These are phyloP conservation scores for Trachelus iudaicus DNA, from an alignment of 2,888 invertebrate genomes.

Conservation along the genomic window DNA sequence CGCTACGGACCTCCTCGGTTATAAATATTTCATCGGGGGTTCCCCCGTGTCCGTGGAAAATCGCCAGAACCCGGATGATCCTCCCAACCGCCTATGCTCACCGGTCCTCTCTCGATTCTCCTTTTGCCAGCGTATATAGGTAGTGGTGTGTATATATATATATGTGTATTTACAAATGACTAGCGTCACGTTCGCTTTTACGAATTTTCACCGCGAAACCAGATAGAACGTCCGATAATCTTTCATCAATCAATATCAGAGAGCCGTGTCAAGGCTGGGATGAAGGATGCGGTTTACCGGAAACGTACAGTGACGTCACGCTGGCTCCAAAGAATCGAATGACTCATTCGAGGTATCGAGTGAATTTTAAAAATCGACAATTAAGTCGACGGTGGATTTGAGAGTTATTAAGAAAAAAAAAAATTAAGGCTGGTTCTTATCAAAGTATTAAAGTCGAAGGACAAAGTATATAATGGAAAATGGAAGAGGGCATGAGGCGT, in stretches of 20 bases:
- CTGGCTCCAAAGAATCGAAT: too few species aligned
- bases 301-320: too few species aligned
- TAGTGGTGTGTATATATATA: neutral
- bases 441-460: too few species aligned
- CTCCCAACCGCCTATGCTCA: constrained; percentile 13
- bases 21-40: constrained; percentile 63
- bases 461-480: too few species aligned
- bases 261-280: neutral
- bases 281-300: too few species aligned
- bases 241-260: constrained; percentile 64
- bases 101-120: constrained; percentile 21
- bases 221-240: constrained; percentile 52
- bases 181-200: constrained; percentile 3
- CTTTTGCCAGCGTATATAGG: neutral
- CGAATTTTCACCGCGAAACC: constrained; percentile 20
- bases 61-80: constrained; percentile 47
- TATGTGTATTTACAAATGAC: too few species aligned
- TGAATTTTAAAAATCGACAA: too few species aligned
- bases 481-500: too few species aligned
- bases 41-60: constrained; percentile 56
- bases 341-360: too few species aligned
- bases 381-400: too few species aligned
- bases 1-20: constrained; percentile 27
- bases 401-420: too few species aligned
- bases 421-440: too few species aligned